A percentile compares a stretch with the other conserved stretches of the same genome.
Evolutionary conservation across 2,113 vertebrate genomes (phyloP).

Genomic region (Pituophis catenifer): DNA sequence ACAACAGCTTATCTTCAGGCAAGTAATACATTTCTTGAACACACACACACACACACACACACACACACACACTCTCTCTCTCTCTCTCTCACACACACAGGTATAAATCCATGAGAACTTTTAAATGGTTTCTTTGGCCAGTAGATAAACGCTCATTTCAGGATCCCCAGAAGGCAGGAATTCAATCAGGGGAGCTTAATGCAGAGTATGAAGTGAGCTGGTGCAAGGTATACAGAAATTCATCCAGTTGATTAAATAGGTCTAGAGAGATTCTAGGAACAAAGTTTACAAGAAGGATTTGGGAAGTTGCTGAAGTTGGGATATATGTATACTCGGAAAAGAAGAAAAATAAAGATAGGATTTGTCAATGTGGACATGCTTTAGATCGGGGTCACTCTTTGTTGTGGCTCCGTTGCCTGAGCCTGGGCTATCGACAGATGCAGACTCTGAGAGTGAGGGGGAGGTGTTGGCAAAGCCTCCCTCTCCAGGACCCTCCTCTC

Average conservation of each 20-base stretch:
- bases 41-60: not conserved
- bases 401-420: too few species aligned
- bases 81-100: not conserved
- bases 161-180: not conserved
- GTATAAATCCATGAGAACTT: not conserved
- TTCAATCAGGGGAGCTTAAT: not conserved
- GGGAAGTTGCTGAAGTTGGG: not conserved
- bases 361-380: not conserved
- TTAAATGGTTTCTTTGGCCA: not conserved
- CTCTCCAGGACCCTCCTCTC: too few species aligned
- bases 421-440: too few species aligned
- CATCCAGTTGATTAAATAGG: not conserved
- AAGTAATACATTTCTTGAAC: not conserved
- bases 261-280: not conserved
- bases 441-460: too few species aligned
- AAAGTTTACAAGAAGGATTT: not conserved
- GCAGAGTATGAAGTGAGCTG: not conserved
- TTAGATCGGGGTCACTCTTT: not conserved
- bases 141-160: not conserved
- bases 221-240: not conserved
- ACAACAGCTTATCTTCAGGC: not conserved
- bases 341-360: not conserved
- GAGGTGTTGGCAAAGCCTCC: too few species aligned
- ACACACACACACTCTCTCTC: too few species aligned
- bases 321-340: not conserved